Evolutionary conservation across 2,888 invertebrate species (phyloP), one percentile per base, ranked within the genome.

Genomic region (Amphipoea oculea): DNA sequence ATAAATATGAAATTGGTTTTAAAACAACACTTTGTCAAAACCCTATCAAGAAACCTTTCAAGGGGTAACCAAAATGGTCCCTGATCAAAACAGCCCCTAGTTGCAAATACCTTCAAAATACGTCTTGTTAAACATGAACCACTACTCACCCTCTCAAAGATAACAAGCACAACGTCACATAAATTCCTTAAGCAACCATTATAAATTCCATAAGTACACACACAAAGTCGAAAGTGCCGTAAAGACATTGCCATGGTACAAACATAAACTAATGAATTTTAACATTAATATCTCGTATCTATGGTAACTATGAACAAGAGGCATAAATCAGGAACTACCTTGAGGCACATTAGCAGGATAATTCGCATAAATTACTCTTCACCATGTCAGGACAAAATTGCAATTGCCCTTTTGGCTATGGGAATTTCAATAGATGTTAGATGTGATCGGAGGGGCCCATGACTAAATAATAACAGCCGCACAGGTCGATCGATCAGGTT

Each of bases 211-310:
- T 77, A 85, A 85, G 81, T 85, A 76, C 81, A 76, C 68, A 76
- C 66, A 76, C 82, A 74, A 87, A 81, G 76, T 85, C 57, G 65
- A 72, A 87, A 85, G 70, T 84, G 60, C 57, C 84, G 75, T 85
- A 68, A 81, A 85, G 88, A 73, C 79, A 75, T 63, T 51, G 68
- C 62, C 73, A 82, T 63, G 65, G 60, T 54, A 63, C 73, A 71
- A 73, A 81, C 87, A 71, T 66, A 87, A 87, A 86, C 87, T 87
- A 86, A 86, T 86, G 86, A 87, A 86, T 86, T 87, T 84, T 76
- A 86, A 81, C 86, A 87, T 81, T 85, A 86, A 84, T 87, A 85
- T 81, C 76, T 67, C 63, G 68, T 86, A 85, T 86, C 81, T 87
- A 84, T 80, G 76, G 78, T 63, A 83, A 88, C 81, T 81, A 79